Percentiles rank a stretch among this genome's conserved stretches.
Evolutionary conservation across 1,140 invertebrate genomes (phyloP).

Genomic region (Laupala kohalensis): DNA sequence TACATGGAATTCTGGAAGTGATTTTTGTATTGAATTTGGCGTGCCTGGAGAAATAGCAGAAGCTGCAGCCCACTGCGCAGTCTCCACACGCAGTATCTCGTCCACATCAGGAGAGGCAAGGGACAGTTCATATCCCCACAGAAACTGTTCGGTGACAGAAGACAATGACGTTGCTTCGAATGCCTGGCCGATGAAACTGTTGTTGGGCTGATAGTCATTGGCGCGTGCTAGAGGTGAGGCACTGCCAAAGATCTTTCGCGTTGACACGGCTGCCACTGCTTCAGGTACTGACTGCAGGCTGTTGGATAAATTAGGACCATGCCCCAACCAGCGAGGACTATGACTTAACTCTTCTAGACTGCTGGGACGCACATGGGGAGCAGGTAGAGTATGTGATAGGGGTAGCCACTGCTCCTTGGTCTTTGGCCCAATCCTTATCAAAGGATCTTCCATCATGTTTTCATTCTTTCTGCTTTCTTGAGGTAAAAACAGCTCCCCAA

Average conservation of each 20-base stretch:
- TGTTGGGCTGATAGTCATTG: background rate
- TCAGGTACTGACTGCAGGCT: background rate
- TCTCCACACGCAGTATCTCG: background rate
- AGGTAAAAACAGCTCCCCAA: too few species aligned
- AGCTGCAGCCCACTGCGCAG: too few species aligned
- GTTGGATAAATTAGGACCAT: background rate
- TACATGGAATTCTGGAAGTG: too few species aligned
- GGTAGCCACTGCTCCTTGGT: too few species aligned
- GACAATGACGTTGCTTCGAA: background rate
- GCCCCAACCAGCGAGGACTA: background rate
- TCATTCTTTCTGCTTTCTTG: too few species aligned
- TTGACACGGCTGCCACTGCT: too few species aligned
- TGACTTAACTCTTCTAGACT: background rate
- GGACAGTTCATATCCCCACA: background rate
- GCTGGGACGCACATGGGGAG: background rate
- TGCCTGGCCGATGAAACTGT: background rate
- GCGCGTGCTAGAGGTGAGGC: background rate
- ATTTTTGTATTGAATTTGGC: too few species aligned
- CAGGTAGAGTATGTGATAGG: too few species aligned
- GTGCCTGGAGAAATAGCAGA: background rate
- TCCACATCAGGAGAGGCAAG: background rate
- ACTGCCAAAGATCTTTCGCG: background rate
- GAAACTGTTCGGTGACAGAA: background rate
- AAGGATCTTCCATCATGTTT: background rate
- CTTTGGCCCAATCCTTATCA: too few species aligned